Base-by-base conservation (phyloP, 2,797 vertebrate genomes). In the Nannoperca obscura region DNA sequence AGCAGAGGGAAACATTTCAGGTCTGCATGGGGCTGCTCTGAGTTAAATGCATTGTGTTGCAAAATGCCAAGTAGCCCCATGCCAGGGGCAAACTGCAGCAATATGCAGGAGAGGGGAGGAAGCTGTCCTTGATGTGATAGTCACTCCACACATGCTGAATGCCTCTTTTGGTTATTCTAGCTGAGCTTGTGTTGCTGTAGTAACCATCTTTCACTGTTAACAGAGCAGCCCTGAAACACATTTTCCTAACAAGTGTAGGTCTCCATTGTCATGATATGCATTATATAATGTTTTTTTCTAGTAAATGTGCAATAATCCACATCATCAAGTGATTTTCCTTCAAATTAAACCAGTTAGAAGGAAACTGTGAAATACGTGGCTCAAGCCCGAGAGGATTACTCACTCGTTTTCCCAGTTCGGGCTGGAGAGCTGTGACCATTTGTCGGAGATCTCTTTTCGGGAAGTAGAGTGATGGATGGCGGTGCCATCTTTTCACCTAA, bases 391-490 rank as follows among this genome's bases (percentile, higher is more conserved):
- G 54, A 69, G 63, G 71, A 84, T 86, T 81, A 91, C 95, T 93
- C 90, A 96, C 95, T 89, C 0, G 86, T 89, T 88, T 91, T 95
- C 32, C 89, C 90, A n/a, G 82, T 88, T 63, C 92, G 83, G 34
- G 85, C 89, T 3, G 94, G 95, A 62, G 95, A 95, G 79, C 86
- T 76, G 69, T 91, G 91, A 47, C 89, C 85, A 30, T 93, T 94
- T 66, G 91, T 93, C 2, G 88, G 93, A 61, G 85, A 89, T 89
- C 78, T 94, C 86, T 91, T 95, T 20, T 95, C 95, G 58, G 91
- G 83, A 74, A 90, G 83, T 1, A 93, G 85, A 61, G 84, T 78
- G 72, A 91, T 82, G 83, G 92, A 89, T 19, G 94, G 91, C 0
- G 91, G 81, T 11, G 89, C 62, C 92, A 93, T 93, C 71, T 86